Base-by-base conservation (phyloP, 2,113 vertebrate species). In the Shinisaurus crocodilurus region DNA sequence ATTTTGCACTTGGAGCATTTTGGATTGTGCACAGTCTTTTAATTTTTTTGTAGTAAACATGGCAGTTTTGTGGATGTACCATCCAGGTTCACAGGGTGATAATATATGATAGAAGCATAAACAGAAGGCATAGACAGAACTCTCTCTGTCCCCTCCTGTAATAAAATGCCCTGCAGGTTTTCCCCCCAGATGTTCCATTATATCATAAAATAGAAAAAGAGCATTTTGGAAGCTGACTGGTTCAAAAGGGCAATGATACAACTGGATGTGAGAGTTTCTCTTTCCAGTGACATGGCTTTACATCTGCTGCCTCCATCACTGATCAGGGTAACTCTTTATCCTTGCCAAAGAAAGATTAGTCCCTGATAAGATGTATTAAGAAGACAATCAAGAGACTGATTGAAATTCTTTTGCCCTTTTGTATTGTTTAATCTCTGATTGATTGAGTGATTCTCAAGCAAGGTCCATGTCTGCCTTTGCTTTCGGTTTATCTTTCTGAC, bases 331-430 rank as follows among this genome's bases (percentile, higher is more conserved):
- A 85, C 88, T 75, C 54, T 90, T 67, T 83, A 86, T 60, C 90
- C 91, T 94, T 94, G 86, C 87, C 67, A 57, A 85, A 92, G 91
- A 94, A 63, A 95, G 76, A 92, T 88, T 45, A 91, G 37, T 57
- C 92, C 72, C 90, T 87, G 90, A 94, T 95, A 95, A 95, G 89
- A 92, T 18, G 13, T 82, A 93, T 94, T 63, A 85, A 95, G 92
- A 18, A 93, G 84, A 94, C 90, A 92, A 89, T 89, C 89, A 92
- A 83, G n/a, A 54, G 89, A 90, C 69, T 90, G 82, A 94, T 2
- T 92, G 87, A 95, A 94, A 92, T 92, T 91, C 9, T 9, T 70
- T 84, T 37, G 54, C 54, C 48, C 74, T 84, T 72, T 57, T 50
- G 29, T 80, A 43, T 34, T 93, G 45, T 87, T 90, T 96, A 95